Base-by-base conservation (phyloP, 1,140 invertebrate genomes). In the Lordiphosa mommai region DNA sequence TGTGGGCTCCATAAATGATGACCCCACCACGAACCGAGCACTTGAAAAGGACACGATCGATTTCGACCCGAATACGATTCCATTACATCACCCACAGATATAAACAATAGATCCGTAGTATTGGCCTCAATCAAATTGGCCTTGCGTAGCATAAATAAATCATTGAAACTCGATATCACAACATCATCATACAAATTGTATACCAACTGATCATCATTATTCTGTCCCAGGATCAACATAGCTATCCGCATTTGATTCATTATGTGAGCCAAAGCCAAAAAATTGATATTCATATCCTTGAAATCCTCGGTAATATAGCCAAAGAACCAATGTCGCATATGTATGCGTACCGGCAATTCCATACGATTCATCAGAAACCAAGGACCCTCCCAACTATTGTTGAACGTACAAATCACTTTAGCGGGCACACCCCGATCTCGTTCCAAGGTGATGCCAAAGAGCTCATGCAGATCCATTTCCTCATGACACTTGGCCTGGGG, bases 121-220 rank as follows among this genome's bases (percentile, higher is more conserved):
- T 82, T 82, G 5, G 57, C 66, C 48, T 55, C 76, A 40, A 73
- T 37, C 1, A 79, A 37, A 38, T 79, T 59, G 4, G 74, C 74
- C 34, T 66, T 73, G 17, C 74, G 74, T 49, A 79, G 29, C 69
- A 80, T 73, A 16, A 80, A 79, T 0, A 80, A 40, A 47, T 79
- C 74, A 32, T 79, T 73, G 53, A 79, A 56, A 5, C 74, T 36
- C 7, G 74, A 79, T 3, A 79, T 70, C 27, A 79, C 74, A 9
- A 79, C 70, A 13, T 79, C 60, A 20, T 79, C 74, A 12, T 79
- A 79, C 3, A 79, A 53, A 55, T 79, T 79, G 9, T 80, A 79
- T 1, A 79, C 74, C 49, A 66, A 32, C 4, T 41, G 30, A 10
- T 80, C 27, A 2, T 65, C 20, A 17, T 59, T 61, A 8, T 79